Conservation (phyloP, 30 jellyfish, hydroid and myxozoan species). For the Pelagia noctiluca region DNA sequence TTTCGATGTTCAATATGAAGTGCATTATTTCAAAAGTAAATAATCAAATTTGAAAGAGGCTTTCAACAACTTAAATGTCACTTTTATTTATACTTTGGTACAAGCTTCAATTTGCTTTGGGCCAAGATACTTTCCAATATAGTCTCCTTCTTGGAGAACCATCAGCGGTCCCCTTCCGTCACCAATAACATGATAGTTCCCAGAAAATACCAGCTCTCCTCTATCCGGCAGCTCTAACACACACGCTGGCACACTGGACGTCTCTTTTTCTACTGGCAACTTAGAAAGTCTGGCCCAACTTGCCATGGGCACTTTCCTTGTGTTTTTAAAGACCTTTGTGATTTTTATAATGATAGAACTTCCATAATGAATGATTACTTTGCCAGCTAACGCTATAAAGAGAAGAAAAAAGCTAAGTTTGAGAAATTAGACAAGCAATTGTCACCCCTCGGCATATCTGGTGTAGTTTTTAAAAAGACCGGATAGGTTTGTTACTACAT, state of each 20-base stretch:
- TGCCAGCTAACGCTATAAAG: slow-evolving; percentile 46
- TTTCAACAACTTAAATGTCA: too few relatives aligned
- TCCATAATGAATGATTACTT: slow-evolving; percentile 17
- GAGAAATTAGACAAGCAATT: too few relatives aligned
- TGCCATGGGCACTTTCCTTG: too few relatives aligned
- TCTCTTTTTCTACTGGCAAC: neutral
- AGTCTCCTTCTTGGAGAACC: slow-evolving; percentile 1
- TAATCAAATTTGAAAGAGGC: too few relatives aligned
- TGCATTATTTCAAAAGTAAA: too few relatives aligned
- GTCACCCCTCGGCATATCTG: too few relatives aligned
- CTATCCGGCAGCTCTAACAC: neutral
- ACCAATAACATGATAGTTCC: neutral
- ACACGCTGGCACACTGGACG: neutral
- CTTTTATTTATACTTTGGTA: too few relatives aligned
- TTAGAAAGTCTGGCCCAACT: neutral
- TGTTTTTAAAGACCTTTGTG: slow-evolving; percentile 14
- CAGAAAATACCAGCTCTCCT: slow-evolving; percentile 23
- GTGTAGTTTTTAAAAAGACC: too few relatives aligned
- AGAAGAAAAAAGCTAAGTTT: neutral
- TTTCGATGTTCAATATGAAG: too few relatives aligned
- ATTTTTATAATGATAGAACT: neutral
- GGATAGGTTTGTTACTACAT: too few relatives aligned
- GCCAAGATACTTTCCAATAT: slow-evolving; percentile 41
- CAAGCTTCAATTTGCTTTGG: slow-evolving; percentile 42
- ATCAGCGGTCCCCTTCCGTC: neutral